Evolutionary conservation across 2,113 vertebrate species (phyloP).

Genomic region (Myotis yumanensis): DNA sequence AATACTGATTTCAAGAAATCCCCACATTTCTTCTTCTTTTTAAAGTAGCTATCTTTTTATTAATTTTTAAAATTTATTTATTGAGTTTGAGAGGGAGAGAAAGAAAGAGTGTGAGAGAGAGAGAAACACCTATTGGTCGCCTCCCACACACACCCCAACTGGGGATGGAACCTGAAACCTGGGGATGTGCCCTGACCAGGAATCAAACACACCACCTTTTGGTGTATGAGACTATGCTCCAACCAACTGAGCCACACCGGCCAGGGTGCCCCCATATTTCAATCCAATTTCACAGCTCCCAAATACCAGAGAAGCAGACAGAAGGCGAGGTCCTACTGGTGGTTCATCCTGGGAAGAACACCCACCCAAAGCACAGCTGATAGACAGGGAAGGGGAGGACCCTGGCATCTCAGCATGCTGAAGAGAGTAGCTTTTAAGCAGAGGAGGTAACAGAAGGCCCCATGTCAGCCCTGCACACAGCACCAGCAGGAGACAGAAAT

Average conservation of each 20-base stretch:
- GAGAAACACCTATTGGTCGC: not conserved
- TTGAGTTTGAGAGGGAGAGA: not conserved
- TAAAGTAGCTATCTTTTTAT: not conserved
- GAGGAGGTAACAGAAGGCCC: not conserved
- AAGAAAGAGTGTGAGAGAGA: not conserved
- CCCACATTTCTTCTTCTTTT: not conserved
- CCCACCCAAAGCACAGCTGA: not conserved
- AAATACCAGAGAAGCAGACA: not conserved
- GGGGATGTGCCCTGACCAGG: not conserved
- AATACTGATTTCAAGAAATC: not conserved
- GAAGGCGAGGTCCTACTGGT: not conserved
- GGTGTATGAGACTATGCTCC: not conserved
- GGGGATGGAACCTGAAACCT: not conserved
- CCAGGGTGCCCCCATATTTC: not conserved
- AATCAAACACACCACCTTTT: not conserved
- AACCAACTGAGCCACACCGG: not conserved
- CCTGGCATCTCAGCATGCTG: not conserved
- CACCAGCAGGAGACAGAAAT: not conserved
- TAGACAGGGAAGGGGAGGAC: not conserved
- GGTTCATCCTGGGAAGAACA: not conserved
- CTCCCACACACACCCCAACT: not conserved
- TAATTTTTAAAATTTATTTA: not conserved
- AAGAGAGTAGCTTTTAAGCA: not conserved
- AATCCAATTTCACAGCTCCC: conserved; percentile 4
- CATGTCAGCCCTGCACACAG: not conserved